Base-by-base conservation (phyloP, 37 sponge, comb jelly and placozoan species). In the Geodia barretti region DNA sequence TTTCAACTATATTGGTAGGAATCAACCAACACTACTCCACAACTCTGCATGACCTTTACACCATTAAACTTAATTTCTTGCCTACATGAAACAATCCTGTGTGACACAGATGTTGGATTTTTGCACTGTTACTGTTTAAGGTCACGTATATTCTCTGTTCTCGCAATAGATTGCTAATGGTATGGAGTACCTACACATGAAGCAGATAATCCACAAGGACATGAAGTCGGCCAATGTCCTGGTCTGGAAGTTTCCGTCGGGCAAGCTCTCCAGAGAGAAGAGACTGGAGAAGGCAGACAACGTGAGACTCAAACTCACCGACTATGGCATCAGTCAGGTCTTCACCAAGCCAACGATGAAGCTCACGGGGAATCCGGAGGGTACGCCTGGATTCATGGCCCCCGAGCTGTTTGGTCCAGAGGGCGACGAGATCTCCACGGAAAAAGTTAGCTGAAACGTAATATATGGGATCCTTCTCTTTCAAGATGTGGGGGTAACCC, bases 351-450 rank as follows among this genome's bases (percentile, higher is more conserved):
- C 60, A 60, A 75, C 33, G 35, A 61, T 82, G 14, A 82, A 36
- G 61, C 65, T 82, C 41, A 60, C 21, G 63, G 62, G 37, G 21
- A 72, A 59, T 35, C 73, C 67, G 4, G 74, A 39, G 24, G 94
- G 94, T 14, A 93, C 94, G 8, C 94, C 94, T 1, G 94, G 94
- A 23, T 93, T 77, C 65, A 81, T 90, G 38, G 94, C 94, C 3
- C 94, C 94, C 3, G 94, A 93, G 62, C 68, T 89, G 41, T 80
- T 89, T 61, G 65, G 32, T 4, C 31, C 5, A 29, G 40, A 41
- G 9, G 94, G 87, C 19, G 68, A 78, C 28, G 84, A 89, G 35
- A 30, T 83, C 21, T 72, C 70, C 40, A 60, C 75, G 28, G 79
- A 77, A 32, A 86, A 91, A 69, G 88, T 88, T 28, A 3, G 54